Base-by-base conservation (phyloP, 2,797 vertebrate genomes). In the Pogoniulus pusillus region DNA sequence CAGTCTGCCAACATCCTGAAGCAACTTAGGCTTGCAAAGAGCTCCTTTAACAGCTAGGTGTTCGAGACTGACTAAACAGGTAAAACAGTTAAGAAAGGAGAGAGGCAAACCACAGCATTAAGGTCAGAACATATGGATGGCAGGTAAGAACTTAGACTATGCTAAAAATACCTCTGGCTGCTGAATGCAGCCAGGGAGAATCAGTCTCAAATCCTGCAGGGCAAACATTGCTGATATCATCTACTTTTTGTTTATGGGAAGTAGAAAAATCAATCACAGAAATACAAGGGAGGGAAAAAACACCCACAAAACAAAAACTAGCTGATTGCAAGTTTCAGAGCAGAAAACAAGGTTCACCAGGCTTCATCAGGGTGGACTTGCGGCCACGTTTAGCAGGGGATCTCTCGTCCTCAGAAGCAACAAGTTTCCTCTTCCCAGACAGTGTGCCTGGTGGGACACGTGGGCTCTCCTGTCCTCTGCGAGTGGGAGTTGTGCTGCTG, bases 321-420 rank as follows among this genome's bases (percentile, higher is more conserved):
- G 8, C 27, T 34, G 6, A 74, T 49, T 41, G 17, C 22, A 72
- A 81, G 54, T 34, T 84, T 65, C 80, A 49, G 35, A 73, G n/a
- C 71, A 76, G 74, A 55, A 76, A 65, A 12, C 20, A 60, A 71
- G 20, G 30, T 43, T 96, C 72, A 99, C 99, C 98, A 53, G 98
- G 95, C 97, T 98, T 98, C 80, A 95, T 80, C 29, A 94, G 24
- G 19, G 95, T 69, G 35, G 98, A 98, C 90, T 98, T 98, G 83
- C 99, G 98, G 16, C 99, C 98, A 88, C 99, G 98, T 93, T 99
- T 99, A 76, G 98, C 96, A 8, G 98, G 98, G 6, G 97, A 98
- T 84, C 96, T 94, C 45, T 98, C 97, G 6, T 98, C 98, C 57
- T 98, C 98, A 23, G 97, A 97, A 71, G 96, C 58, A 27, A 97